Percentiles rank a stretch among this genome's conserved stretches.
Evolutionary conservation across 2,797 vertebrate species (phyloP).

Genomic region (Liasis olivaceus): DNA sequence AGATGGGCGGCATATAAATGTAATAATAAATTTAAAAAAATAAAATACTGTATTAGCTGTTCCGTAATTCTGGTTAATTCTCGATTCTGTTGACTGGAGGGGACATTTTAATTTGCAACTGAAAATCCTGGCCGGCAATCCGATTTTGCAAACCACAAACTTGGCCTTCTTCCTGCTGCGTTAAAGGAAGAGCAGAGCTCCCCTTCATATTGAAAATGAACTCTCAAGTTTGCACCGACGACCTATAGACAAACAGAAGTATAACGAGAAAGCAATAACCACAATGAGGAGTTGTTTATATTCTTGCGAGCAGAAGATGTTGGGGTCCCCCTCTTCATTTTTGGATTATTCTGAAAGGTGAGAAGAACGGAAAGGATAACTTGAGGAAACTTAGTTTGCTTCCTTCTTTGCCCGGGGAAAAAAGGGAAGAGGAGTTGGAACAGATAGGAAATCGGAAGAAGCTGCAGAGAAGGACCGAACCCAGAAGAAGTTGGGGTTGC

Average conservation of each 20-base stretch:
- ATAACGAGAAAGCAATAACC: constrained; percentile 67
- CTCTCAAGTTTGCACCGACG: constrained; percentile 49
- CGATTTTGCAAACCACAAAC: constrained; percentile 19
- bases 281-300: constrained; percentile 68
- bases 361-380: constrained; percentile 49
- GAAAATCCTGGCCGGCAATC: constrained; percentile 21
- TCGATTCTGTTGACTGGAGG: constrained; percentile 3
- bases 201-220: constrained; percentile 57
- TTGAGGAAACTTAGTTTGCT: not conserved
- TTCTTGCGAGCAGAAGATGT: constrained; percentile 49
- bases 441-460: too few species aligned
- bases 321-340: not conserved
- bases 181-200: constrained; percentile 52
- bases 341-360: constrained; percentile 54
- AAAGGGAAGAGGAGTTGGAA: not conserved
- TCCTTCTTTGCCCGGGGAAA: not conserved
- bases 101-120: not conserved
- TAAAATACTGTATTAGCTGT: not conserved
- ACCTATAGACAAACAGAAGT: constrained; percentile 67
- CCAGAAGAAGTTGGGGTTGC: too few species aligned
- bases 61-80: not conserved
- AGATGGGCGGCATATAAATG: too few species aligned
- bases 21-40: too few species aligned
- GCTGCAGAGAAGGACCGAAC: too few species aligned
- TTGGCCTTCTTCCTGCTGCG: constrained; percentile 55